phyloP scores from a whole-genome alignment of 2,113 vertebrate species.

The Mandrillus leucophaeus region DNA sequence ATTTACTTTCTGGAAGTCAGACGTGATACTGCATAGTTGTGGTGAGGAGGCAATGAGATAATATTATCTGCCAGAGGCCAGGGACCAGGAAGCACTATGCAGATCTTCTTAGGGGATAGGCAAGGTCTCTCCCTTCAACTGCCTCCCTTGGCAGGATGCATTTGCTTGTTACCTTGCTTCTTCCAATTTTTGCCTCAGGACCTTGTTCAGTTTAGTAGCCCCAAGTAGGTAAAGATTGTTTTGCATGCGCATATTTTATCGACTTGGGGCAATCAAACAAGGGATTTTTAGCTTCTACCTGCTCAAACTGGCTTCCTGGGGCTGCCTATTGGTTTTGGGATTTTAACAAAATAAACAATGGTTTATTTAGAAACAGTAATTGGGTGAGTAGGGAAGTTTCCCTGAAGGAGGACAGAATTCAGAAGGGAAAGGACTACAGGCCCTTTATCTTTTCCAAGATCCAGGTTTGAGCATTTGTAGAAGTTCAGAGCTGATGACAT shows the following conservation, averaged over 20 bases:
- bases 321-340: neutral
- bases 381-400: neutral
- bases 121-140: neutral
- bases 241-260: constrained; percentile 13
- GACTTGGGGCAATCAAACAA: neutral
- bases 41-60: neutral
- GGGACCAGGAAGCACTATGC: neutral
- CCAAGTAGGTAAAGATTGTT: neutral
- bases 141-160: neutral
- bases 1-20: constrained; percentile 1
- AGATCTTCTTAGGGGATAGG: neutral
- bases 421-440: neutral
- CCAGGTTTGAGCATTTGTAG: constrained; percentile 1
- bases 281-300: neutral
- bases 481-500: neutral
- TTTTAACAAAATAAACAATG: constrained; percentile 24
- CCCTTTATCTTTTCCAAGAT: neutral
- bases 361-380: constrained; percentile 26
- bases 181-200: neutral
- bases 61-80: neutral
- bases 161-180: neutral
- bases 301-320: neutral
- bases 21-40: neutral
- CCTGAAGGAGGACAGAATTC: neutral
- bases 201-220: constrained; percentile 21